Conservation (phyloP, 1,140 invertebrate genomes). For the Microplitis demolitor region DNA sequence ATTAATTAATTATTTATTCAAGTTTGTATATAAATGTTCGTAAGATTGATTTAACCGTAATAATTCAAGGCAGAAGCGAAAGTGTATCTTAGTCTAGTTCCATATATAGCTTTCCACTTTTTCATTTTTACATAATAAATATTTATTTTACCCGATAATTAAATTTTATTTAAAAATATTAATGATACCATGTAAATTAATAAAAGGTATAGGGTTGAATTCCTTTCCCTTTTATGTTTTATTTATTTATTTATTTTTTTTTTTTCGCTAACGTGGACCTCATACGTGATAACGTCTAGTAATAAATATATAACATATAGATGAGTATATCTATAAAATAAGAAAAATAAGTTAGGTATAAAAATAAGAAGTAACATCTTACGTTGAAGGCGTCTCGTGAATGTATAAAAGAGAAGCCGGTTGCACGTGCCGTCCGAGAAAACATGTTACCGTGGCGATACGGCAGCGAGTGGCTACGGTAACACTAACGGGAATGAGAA, state of each 20-base stretch:
- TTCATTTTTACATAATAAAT: neutral
- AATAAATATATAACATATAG: neutral
- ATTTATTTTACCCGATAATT: neutral
- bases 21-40: neutral
- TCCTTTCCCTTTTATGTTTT: neutral
- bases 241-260: too few relatives aligned
- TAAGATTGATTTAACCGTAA: neutral
- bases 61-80: constrained; percentile 4
- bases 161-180: neutral
- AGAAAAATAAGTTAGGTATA: neutral
- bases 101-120: neutral
- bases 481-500: constrained; percentile 52
- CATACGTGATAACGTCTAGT: too few relatives aligned
- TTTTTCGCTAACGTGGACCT: neutral
- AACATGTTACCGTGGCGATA: constrained; percentile 49
- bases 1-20: too few relatives aligned
- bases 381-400: neutral
- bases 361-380: neutral
- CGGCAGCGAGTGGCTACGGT: constrained; percentile 44
- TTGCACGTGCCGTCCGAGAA: constrained; percentile 30
- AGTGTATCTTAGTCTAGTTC: neutral
- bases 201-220: neutral
- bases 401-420: constrained; percentile 12
- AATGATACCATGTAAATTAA: neutral
- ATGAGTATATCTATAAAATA: neutral